These are phyloP conservation scores for Dromas ardeola DNA, from an alignment of 2,113 vertebrate genomes.

Conservation along the genomic window DNA sequence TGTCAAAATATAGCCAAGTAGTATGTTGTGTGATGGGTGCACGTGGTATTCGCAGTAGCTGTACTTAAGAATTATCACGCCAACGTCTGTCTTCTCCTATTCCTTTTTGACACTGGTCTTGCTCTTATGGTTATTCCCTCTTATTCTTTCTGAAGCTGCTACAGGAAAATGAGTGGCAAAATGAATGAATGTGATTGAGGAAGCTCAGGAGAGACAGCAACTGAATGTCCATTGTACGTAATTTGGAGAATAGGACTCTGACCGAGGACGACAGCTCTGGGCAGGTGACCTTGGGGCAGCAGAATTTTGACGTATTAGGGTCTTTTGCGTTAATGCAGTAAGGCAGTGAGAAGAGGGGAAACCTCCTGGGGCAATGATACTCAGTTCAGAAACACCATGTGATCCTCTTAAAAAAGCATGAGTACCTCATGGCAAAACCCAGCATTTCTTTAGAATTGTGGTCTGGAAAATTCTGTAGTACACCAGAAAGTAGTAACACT, in stretches of 20 bases:
- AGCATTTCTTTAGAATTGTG: neutral
- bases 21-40: neutral
- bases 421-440: neutral
- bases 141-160: neutral
- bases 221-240: neutral
- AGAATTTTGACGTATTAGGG: neutral
- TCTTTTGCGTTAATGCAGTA: neutral
- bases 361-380: neutral
- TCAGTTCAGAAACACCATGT: neutral
- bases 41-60: neutral
- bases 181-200: neutral
- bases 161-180: neutral
- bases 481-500: neutral
- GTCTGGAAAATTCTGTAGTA: neutral
- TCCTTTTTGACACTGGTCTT: neutral
- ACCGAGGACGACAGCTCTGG: neutral
- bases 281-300: neutral
- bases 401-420: neutral
- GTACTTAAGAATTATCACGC: neutral
- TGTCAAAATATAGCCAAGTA: constrained; percentile 41
- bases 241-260: neutral
- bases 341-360: neutral
- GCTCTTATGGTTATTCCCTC: neutral
- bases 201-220: neutral
- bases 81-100: neutral